Percentiles rank a stretch among this genome's conserved stretches.
phyloP scores from a whole-genome alignment of 2,113 vertebrate species.

The Athene noctua region DNA sequence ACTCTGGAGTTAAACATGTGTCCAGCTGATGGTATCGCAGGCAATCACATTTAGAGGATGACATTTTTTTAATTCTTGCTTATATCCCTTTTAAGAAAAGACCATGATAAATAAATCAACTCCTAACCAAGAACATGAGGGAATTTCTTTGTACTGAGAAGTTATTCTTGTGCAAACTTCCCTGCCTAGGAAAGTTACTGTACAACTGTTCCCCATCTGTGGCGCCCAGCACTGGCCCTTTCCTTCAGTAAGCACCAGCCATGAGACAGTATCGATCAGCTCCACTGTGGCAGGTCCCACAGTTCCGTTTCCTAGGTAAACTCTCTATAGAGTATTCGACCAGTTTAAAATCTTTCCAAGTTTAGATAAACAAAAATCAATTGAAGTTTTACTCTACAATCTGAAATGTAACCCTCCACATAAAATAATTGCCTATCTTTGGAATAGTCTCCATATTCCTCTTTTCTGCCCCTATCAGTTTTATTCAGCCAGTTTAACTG shows the following conservation, averaged over 20 bases:
- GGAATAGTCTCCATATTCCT: not conserved
- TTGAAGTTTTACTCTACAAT: not conserved
- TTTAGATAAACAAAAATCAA: not conserved
- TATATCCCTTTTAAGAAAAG: not conserved
- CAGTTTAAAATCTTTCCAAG: not conserved
- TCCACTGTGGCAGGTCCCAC: not conserved
- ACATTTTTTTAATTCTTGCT: not conserved
- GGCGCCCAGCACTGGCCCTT: not conserved
- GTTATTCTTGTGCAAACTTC: not conserved
- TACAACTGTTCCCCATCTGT: rapidly evolving
- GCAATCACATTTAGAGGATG: not conserved
- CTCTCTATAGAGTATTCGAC: not conserved
- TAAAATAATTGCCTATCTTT: not conserved
- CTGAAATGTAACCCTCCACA: not conserved
- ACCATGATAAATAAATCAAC: not conserved
- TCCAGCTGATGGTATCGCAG: not conserved
- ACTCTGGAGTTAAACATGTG: not conserved
- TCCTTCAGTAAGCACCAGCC: not conserved
- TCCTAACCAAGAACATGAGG: not conserved
- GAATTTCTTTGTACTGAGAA: not conserved
- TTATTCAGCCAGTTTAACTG: not conserved
- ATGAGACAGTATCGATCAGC: rapidly evolving
- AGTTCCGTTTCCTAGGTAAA: not conserved
- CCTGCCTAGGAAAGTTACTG: rapidly evolving
- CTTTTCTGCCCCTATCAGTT: not conserved